These are phyloP conservation scores for Xanthia icteritia DNA, from an alignment of 2,888 invertebrate genomes.

Conservation along the genomic window DNA sequence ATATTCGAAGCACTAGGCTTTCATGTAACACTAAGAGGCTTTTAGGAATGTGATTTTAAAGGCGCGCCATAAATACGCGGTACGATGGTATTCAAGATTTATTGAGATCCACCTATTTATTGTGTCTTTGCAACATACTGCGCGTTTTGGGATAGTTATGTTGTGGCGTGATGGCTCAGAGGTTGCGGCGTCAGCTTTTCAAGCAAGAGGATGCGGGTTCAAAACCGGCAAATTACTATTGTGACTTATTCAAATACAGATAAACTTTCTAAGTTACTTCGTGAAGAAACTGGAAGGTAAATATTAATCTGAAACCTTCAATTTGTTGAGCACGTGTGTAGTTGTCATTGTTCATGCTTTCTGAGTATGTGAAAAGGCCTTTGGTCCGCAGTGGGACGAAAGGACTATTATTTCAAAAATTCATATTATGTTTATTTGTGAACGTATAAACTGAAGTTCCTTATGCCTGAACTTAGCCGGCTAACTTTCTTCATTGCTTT, in stretches of 20 bases:
- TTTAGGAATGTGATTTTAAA: neutral
- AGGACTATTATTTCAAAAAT: neutral
- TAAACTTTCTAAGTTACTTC: neutral
- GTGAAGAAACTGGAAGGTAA: neutral
- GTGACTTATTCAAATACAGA: neutral
- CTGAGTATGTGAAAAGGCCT: neutral
- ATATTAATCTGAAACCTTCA: neutral
- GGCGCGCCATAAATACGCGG: neutral
- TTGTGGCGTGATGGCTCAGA: neutral
- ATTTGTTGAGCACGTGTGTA: no score
- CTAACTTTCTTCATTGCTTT: neutral
- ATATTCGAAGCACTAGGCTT: conserved; percentile 38
- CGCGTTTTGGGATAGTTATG: neutral
- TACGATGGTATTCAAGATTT: neutral
- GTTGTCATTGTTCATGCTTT: neutral
- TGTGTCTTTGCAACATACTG: neutral
- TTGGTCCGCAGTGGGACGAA: no score
- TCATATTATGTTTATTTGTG: neutral
- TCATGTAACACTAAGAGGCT: conserved; percentile 29
- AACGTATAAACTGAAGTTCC: neutral
- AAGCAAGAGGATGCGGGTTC: neutral
- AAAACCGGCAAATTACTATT: neutral
- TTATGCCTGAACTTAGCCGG: neutral
- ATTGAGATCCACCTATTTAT: neutral
- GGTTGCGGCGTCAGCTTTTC: neutral